A percentile compares a stretch with the other conserved stretches of the same genome.
phyloP scores from a whole-genome alignment of 2,797 vertebrate species.

The Pipistrellus kuhlii region DNA sequence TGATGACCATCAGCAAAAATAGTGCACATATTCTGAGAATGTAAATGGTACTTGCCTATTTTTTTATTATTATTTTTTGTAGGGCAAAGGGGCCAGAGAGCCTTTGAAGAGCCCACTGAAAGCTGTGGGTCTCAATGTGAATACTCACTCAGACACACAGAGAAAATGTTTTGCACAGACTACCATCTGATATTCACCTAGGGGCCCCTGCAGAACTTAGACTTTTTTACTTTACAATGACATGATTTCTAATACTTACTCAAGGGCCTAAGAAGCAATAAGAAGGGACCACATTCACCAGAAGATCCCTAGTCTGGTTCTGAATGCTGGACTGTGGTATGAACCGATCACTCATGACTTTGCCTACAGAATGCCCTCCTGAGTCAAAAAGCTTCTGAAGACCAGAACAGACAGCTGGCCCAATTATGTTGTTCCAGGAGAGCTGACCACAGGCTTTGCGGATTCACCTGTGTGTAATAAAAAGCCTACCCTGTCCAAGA shows the following conservation, averaged over 20 bases:
- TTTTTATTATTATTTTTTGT: not conserved
- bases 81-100: not conserved
- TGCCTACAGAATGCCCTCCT: not conserved
- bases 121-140: not conserved
- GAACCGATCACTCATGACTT: not conserved
- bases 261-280: not conserved
- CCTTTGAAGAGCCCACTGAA: not conserved
- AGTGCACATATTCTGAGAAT: not conserved
- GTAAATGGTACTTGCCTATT: not conserved
- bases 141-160: not conserved
- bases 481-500: not conserved
- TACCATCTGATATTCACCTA: not conserved
- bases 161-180: not conserved
- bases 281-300: not conserved
- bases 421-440: slow-evolving; percentile 14
- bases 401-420: slow-evolving; percentile 7
- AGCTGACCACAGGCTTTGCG: slow-evolving; percentile 4
- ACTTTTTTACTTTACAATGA: not conserved
- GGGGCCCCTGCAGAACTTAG: not conserved
- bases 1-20: not conserved
- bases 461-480: not conserved
- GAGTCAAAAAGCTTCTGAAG: slow-evolving; percentile 5
- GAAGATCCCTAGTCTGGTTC: not conserved
- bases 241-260: not conserved
- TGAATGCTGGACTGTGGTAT: not conserved